These are phyloP conservation scores for Muscicapa striata DNA, from an alignment of 2,797 vertebrate species.

Conservation along the genomic window DNA sequence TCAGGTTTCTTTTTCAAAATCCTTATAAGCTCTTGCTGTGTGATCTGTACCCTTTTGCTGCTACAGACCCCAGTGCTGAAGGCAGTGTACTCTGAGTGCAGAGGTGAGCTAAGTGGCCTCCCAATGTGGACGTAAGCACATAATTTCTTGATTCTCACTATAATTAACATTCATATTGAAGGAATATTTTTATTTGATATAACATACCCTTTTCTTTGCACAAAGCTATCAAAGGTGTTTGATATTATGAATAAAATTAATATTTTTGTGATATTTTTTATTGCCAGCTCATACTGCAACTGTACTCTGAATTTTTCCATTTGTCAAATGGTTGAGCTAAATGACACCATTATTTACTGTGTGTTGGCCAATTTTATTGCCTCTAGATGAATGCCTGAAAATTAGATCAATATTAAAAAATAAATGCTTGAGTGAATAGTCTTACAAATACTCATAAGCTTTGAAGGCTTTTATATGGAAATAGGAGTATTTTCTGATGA, in stretches of 20 bases:
- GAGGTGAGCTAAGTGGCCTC: background rate
- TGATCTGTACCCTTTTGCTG: background rate
- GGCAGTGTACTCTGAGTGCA: background rate
- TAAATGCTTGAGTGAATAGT: background rate
- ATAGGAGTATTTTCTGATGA: background rate
- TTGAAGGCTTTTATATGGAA: background rate
- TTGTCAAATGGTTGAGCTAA: background rate
- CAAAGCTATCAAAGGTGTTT: background rate
- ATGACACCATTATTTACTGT: background rate
- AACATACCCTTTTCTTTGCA: fast-evolving
- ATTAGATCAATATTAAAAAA: background rate
- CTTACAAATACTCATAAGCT: background rate
- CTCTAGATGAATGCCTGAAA: background rate
- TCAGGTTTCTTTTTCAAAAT: background rate
- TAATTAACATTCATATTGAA: background rate
- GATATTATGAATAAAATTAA: background rate
- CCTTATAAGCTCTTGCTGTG: fast-evolving
- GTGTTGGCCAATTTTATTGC: background rate
- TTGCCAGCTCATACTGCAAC: background rate
- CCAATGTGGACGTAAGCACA: background rate
- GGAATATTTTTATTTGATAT: background rate
- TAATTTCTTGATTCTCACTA: background rate
- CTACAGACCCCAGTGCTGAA: background rate
- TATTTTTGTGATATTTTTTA: background rate
- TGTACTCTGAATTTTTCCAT: background rate